phyloP scores from a whole-genome alignment of 2,797 vertebrate species.

The Strix occidentalis region DNA sequence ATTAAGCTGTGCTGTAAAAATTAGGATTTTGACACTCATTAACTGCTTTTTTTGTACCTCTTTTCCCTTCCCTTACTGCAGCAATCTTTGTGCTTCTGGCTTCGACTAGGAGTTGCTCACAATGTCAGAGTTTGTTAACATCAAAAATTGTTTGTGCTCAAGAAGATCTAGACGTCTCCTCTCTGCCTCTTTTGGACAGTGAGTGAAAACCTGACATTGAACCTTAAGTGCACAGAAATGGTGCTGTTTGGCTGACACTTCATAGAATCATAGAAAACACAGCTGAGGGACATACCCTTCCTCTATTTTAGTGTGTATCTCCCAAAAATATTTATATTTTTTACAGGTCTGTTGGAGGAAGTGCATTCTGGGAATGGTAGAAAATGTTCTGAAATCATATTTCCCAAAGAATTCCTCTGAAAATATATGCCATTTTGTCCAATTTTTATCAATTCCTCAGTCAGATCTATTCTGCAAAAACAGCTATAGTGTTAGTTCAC shows the following conservation, averaged over 20 bases:
- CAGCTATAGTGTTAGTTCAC: not conserved
- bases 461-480: not conserved
- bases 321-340: not conserved
- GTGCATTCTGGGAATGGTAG: not conserved
- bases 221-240: not conserved
- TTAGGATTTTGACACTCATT: not conserved
- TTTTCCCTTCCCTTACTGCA: accelerated
- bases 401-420: not conserved
- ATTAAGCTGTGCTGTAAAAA: not conserved
- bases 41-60: not conserved
- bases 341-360: not conserved
- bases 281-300: not conserved
- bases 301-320: not conserved
- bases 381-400: not conserved
- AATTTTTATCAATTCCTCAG: not conserved
- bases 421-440: not conserved
- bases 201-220: not conserved
- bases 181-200: not conserved
- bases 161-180: not conserved
- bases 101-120: not conserved
- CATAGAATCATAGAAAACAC: not conserved
- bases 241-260: not conserved
- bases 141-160: not conserved
- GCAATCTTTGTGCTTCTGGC: not conserved
- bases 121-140: not conserved